Evolutionary conservation across 2,888 invertebrate species (phyloP), one percentile per base, ranked within the genome.

Genomic region (Cybosia mesomella): DNA sequence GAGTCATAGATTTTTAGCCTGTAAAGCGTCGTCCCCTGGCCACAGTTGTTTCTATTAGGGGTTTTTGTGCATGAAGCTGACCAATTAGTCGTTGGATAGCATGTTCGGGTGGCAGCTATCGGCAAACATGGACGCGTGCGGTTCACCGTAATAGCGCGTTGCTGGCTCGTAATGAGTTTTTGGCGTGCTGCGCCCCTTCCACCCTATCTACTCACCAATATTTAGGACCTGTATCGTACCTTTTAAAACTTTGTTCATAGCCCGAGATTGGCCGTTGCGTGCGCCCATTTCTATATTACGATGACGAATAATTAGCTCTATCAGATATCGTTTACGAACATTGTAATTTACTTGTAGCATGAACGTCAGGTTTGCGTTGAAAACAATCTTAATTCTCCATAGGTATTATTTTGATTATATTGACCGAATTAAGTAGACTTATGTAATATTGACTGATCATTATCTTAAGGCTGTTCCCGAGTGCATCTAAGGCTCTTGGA

Each of bases 51-150:
- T 85, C 85, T 89, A 87, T 90, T 89, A 89, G 89, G 90, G 89
- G 89, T 92, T 92, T 92, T 92, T 91, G 89, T 91, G 88, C 90
- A 91, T 87, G 89, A 85, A 87, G 85, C 85, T 89, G 90, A 89
- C 92, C 93, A 93, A 93, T 93, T 93, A 93, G 92, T 92, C 89
- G 89, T 85, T 80, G 87, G 88, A 89, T 91, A 91, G 91, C 92
- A 92, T 91, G 92, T 92, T 89, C 86, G 89, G 89, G 90, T 87
- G 90, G 90, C 89, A 87, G 89, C 89, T 89, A 91, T 90, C 89
- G 91, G 88, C 85, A 77, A 82, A 83, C 87, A 86, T 81, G 87
- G 87, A 86, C 89, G 91, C 92, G 88, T 92, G 93, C 86, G 94
- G 94, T 93, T 89, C 89, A 86, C 93, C 92, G 88, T 92, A 92